Evolutionary conservation across 92 coral and sea anemone genomes (phyloP).

Genomic region (Galaxea fascicularis): DNA sequence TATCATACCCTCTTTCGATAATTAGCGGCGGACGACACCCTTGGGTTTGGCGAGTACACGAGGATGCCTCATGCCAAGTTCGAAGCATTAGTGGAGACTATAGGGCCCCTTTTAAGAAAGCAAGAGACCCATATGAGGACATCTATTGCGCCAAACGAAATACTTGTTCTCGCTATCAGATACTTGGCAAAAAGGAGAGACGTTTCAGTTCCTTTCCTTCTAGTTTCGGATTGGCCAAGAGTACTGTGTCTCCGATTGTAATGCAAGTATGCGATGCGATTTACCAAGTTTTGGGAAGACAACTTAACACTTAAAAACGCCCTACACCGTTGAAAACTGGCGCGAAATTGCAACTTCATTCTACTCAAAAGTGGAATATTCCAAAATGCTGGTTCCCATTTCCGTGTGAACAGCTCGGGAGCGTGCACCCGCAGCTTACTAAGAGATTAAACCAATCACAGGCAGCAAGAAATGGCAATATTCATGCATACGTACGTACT

Average conservation of each 20-base stretch:
- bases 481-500: conserved; percentile 37
- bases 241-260: conserved; percentile 44
- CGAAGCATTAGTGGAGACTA: conserved; percentile 16
- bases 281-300: conserved; percentile 14
- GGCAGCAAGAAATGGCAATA: conserved; percentile 40
- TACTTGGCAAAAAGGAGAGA: conserved; percentile 23
- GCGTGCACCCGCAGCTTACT: conserved; percentile 37
- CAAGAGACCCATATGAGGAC: conserved; percentile 54
- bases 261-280: conserved; percentile 61
- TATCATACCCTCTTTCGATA: conserved; percentile 44
- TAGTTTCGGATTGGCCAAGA: conserved; percentile 59
- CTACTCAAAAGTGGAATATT: not conserved
- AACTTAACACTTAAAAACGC: conserved; percentile 39
- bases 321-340: conserved; percentile 18
- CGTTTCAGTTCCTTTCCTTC: conserved; percentile 16
- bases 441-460: conserved; percentile 37
- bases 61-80: conserved; percentile 49
- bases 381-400: not conserved
- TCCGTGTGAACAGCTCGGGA: conserved; percentile 45
- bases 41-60: conserved; percentile 58
- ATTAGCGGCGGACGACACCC: conserved; percentile 35
- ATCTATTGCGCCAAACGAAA: conserved; percentile 35
- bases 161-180: no score
- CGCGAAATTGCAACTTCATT: not conserved
- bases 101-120: conserved; percentile 42